A percentile compares a stretch with the other conserved stretches of the same genome.
Evolutionary conservation across 2,113 vertebrate genomes (phyloP).

Genomic region (Anarrhichthys ocellatus): DNA sequence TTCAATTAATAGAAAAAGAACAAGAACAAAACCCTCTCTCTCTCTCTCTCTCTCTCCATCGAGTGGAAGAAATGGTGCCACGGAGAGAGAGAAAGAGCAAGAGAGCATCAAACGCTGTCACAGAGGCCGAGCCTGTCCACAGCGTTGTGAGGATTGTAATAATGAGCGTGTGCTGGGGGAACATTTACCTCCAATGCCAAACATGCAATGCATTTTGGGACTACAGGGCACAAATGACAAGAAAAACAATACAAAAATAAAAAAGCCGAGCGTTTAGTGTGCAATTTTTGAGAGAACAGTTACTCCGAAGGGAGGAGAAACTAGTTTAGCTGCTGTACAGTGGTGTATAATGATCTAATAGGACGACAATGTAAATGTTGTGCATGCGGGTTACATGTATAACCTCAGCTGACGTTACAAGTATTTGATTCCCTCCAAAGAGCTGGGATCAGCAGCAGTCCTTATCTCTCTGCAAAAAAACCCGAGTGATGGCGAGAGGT

Average conservation of each 20-base stretch:
- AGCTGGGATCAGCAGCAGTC: constrained; percentile 48
- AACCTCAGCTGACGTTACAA: constrained; percentile 28
- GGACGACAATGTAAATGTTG: background rate
- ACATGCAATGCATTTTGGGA: constrained; percentile 52
- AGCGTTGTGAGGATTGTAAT: constrained; percentile 73
- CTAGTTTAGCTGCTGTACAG: background rate
- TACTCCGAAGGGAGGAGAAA: background rate
- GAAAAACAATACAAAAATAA: constrained; percentile 20
- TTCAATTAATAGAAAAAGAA: constrained; percentile 8
- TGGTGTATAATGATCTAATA: background rate
- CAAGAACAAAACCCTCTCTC: background rate
- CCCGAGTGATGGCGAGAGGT: constrained; percentile 45
- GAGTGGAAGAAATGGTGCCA: constrained; percentile 48
- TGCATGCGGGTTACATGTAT: constrained; percentile 5
- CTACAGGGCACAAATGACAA: constrained; percentile 44
- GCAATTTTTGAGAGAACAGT: constrained; percentile 8
- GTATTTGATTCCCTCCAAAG: constrained; percentile 56
- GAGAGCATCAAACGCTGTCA: constrained; percentile 73
- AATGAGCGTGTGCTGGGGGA: constrained; percentile 73
- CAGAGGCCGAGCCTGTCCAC: constrained; percentile 65
- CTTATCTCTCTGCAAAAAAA: constrained; percentile 52
- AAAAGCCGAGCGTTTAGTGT: constrained; percentile 8
- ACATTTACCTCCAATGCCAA: constrained; percentile 70
- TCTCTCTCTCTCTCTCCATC: constrained; percentile 23
- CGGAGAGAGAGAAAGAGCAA: constrained; percentile 28